Base-by-base conservation (phyloP, 1,140 invertebrate species). In the Melitaea cinxia region DNA sequence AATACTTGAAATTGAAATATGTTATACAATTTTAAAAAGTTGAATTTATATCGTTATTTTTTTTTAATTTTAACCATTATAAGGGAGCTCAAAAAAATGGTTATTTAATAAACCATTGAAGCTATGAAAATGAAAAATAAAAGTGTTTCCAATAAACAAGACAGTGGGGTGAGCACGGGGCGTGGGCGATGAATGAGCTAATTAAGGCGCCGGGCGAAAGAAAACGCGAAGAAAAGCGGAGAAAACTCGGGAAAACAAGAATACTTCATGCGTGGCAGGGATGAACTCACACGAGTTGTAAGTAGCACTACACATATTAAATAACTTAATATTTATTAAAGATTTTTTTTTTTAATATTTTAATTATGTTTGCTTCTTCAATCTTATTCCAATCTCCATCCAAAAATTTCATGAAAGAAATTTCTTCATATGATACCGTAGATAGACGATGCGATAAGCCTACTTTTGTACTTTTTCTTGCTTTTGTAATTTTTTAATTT, bases 221-320 rank as follows among this genome's bases (percentile, higher is more conserved):
- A 89, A 88, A 88, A 86, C 78, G 83, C 77, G 66, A 82, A 88
- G 87, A 89, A 87, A 87, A 88, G 87, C 78, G 54, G 73, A 83
- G 84, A 90, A 89, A 90, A 90, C 84, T 90, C 78, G 53, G 70
- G 81, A 89, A 89, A 89, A 88, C 87, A 89, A 89, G 87, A 88
- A 89, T 85, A 85, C 81, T 83, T 77, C 72, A 77, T 58, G 63
- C 57, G 54, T 28, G 9, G 9, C 70, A 78, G 84, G 71, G 70
- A 37, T 56, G 83, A 60, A 82, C 30, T 87, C 15, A 33, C 3
- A 28, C 26, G 26, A 7, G n/a, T n/a, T n/a, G n/a, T n/a, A n/a
- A n/a, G n/a, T n/a, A n/a, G n/a, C n/a, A n/a, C n/a, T n/a, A n/a
- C n/a, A n/a, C n/a, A n/a, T n/a, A n/a, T n/a, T n/a, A n/a, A n/a